Conservation (phyloP, 1,140 invertebrate species). For the Drosophila lini region DNA sequence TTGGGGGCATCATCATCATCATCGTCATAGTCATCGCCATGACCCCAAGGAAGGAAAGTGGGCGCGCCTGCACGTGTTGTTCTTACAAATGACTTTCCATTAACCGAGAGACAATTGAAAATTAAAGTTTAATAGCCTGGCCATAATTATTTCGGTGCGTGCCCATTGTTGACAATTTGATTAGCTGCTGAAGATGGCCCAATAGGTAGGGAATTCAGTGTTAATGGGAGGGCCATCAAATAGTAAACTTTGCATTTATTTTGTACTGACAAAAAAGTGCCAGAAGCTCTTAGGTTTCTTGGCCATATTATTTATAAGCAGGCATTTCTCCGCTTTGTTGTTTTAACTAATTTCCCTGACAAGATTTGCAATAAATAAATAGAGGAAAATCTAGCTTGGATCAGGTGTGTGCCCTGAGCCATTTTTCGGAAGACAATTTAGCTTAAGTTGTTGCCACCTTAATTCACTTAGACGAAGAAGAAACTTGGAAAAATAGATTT, state of each 20-base stretch:
- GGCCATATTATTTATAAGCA: too few species aligned
- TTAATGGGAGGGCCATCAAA: neutral
- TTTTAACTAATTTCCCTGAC: slow-evolving; percentile 30
- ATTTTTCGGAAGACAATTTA: slow-evolving; percentile 60
- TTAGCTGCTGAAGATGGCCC: slow-evolving; percentile 9
- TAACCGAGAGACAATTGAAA: slow-evolving; percentile 40
- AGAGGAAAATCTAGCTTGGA: slow-evolving; percentile 5
- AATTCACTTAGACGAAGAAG: slow-evolving; percentile 42
- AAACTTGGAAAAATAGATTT: slow-evolving; percentile 67
- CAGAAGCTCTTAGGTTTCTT: neutral
- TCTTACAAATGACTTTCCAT: slow-evolving; percentile 41
- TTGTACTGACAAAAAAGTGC: neutral
- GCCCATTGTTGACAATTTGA: slow-evolving; percentile 49
- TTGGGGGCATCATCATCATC: neutral
- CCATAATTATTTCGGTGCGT: slow-evolving; percentile 33
- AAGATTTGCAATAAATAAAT: slow-evolving; percentile 39
- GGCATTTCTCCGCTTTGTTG: neutral
- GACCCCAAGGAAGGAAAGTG: slow-evolving; percentile 28
- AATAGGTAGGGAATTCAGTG: slow-evolving; percentile 16
- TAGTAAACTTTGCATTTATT: neutral
- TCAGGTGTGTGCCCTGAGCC: slow-evolving; percentile 20
- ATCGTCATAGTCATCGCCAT: neutral
- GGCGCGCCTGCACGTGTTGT: slow-evolving; percentile 32
- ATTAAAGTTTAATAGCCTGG: slow-evolving; percentile 42
- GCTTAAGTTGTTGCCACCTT: slow-evolving; percentile 64